Conservation (phyloP, 2,113 vertebrate genomes). For the Nyctereutes procyonoides region DNA sequence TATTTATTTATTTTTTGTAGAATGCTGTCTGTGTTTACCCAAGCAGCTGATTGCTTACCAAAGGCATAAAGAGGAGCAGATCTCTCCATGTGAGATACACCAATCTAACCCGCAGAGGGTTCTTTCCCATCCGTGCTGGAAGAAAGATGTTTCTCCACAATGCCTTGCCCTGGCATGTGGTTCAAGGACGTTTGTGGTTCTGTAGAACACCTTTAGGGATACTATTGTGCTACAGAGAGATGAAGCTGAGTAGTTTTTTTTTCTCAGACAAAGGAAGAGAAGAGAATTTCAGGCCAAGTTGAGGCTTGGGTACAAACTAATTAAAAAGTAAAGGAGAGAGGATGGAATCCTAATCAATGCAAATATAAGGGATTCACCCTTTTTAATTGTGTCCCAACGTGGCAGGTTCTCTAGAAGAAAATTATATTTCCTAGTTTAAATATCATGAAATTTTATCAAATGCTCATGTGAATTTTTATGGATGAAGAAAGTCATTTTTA, state of each 20-base stretch:
- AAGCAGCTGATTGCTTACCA: background rate
- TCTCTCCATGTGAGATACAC: background rate
- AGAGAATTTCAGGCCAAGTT: slow-evolving; percentile 47
- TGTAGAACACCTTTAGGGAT: background rate
- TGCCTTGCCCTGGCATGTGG: slow-evolving; percentile 37
- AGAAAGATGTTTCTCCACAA: background rate
- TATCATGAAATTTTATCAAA: slow-evolving; percentile 68
- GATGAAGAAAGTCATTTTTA: slow-evolving; percentile 77
- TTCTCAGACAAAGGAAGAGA: background rate
- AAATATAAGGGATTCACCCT: background rate
- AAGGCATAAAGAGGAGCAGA: background rate
- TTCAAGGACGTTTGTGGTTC: slow-evolving; percentile 6
- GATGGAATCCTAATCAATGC: slow-evolving; percentile 15
- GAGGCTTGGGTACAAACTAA: slow-evolving; percentile 52
- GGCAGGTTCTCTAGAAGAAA: slow-evolving; percentile 45
- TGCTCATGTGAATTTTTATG: slow-evolving; percentile 33
- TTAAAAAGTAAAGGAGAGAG: slow-evolving; percentile 57
- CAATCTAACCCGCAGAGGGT: background rate
- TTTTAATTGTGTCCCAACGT: slow-evolving; percentile 21
- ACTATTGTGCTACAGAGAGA: background rate
- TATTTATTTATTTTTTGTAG: background rate
- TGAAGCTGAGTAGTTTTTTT: background rate
- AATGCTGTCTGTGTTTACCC: background rate
- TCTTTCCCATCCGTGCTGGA: background rate
- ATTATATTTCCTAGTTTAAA: slow-evolving; percentile 50